phyloP scores from a whole-genome alignment of 2,888 invertebrate genomes.

The Dolichomitus sp. region DNA sequence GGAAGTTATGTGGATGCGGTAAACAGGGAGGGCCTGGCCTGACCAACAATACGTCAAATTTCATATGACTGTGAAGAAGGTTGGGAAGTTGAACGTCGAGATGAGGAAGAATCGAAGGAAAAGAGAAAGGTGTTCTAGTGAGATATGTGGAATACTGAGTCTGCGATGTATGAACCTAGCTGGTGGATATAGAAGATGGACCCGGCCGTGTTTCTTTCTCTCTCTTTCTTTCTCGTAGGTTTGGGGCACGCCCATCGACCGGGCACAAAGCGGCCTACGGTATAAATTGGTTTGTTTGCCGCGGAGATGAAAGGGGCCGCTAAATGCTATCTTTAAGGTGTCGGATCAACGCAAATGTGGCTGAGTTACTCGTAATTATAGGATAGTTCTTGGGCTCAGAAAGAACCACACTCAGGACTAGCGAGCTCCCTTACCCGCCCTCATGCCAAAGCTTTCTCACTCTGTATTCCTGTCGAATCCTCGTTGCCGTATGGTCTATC shows the following conservation, averaged over 20 bases:
- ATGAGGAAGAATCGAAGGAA: constrained; percentile 36
- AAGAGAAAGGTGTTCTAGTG: constrained; percentile 46
- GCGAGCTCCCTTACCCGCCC: constrained; percentile 39
- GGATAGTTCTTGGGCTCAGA: constrained; percentile 79
- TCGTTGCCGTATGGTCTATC: constrained; percentile 31
- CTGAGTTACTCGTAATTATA: constrained; percentile 87
- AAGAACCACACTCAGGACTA: constrained; percentile 54
- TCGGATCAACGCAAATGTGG: constrained; percentile 86
- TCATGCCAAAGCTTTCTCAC: constrained; percentile 19
- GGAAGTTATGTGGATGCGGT: constrained; percentile 17
- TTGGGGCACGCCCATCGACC: constrained; percentile 86
- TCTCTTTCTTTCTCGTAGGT: constrained; percentile 74
- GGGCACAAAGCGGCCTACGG: constrained; percentile 87
- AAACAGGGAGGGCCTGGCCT: not conserved
- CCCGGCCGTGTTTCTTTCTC: constrained; percentile 11
- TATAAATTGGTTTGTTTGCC: constrained; percentile 87
- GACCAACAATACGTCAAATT: constrained; percentile 2
- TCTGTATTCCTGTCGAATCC: constrained; percentile 44
- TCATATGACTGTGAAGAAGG: not conserved
- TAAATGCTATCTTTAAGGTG: constrained; percentile 87
- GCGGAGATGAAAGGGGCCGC: constrained; percentile 86
- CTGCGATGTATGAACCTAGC: constrained; percentile 26
- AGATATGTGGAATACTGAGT: constrained; percentile 39
- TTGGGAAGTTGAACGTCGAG: constrained; percentile 6
- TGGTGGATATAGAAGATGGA: constrained; percentile 57